A percentile compares a stretch with the other conserved stretches of the same genome.
phyloP scores from a whole-genome alignment of 2,113 vertebrate genomes.

The Alectura lathami region DNA sequence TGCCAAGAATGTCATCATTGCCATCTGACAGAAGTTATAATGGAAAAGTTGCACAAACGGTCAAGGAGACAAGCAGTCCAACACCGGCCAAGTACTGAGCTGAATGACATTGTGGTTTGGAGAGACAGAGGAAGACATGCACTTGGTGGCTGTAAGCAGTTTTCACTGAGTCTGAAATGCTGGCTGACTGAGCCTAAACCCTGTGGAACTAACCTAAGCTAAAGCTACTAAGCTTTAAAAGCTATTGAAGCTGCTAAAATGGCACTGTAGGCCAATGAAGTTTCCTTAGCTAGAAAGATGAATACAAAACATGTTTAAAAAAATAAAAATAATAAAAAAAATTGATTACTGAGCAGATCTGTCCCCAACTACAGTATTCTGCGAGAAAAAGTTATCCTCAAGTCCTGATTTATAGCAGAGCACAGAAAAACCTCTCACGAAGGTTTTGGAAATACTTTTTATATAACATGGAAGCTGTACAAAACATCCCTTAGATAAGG shows the following conservation, averaged over 20 bases:
- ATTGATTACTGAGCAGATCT: not conserved
- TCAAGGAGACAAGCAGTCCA: not conserved
- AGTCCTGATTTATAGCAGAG: not conserved
- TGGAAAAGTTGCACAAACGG: conserved; percentile 40
- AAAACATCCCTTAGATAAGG: not conserved
- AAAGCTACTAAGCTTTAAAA: too few relatives aligned
- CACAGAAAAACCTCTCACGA: not conserved
- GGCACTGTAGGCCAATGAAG: not conserved
- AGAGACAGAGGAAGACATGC: not conserved
- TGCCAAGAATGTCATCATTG: conserved; percentile 44
- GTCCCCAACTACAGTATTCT: not conserved
- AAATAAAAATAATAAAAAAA: not conserved
- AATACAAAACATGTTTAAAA: not conserved
- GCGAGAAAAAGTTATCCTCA: not conserved
- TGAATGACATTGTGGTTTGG: not conserved
- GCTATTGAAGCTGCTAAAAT: conserved; percentile 1
- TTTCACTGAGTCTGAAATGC: not conserved
- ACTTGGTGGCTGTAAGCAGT: conserved; percentile 16
- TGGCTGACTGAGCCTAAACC: not conserved
- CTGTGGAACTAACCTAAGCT: not conserved
- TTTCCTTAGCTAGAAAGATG: not conserved
- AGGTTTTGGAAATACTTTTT: not conserved
- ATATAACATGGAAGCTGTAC: not conserved
- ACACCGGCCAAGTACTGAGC: not conserved
- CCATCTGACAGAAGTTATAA: conserved; percentile 39